Base-by-base conservation (phyloP, 2,113 vertebrate genomes). In the Periophthalmus modestus region DNA sequence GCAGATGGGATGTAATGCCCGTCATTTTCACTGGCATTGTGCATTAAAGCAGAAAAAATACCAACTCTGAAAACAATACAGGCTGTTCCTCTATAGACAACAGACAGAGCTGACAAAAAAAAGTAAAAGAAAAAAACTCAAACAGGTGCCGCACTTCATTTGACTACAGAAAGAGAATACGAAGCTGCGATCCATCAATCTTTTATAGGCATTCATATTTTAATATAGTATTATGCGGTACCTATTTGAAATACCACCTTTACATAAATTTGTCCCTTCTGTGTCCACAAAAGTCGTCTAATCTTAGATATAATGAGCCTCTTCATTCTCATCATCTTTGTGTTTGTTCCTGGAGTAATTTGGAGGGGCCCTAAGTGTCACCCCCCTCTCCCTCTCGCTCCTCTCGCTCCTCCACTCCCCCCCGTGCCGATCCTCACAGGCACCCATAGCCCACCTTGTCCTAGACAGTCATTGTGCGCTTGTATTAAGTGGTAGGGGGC, bases 401-500 rank as follows among this genome's bases (percentile, higher is more conserved):
- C 28, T 3, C 28, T 28, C 52, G 5, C n/a, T 19, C n/a, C 9
- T 0, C 23, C 57, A 23, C n/a, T 52, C 62, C 28, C 15, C 59
- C 59, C 59, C 7, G 28, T 47, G 57, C 28, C 57, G 36, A 19
- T 55, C 47, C 65, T 33, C 68, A 69, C 77, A 80, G 46, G 68
- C 74, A 84, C 76, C 46, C 83, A 71, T 50, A 82, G 73, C 79
- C 87, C 81, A 88, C 86, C 87, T 83, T 86, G 87, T 91, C 85
- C 87, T 79, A 87, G 86, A 85, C 87, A 85, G 82, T 84, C 89
- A 89, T 87, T 91, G 83, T 93, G 91, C 80, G 68, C 87, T 92
- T 92, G 89, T 89, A 94, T 94, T 94, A 94, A 93, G 91, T 92
- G 92, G 91, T 87, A 87, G 91, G 86, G 89, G 89, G 88, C 91